Conservation (phyloP, 2,113 vertebrate species). For the Anoura caudifer region DNA sequence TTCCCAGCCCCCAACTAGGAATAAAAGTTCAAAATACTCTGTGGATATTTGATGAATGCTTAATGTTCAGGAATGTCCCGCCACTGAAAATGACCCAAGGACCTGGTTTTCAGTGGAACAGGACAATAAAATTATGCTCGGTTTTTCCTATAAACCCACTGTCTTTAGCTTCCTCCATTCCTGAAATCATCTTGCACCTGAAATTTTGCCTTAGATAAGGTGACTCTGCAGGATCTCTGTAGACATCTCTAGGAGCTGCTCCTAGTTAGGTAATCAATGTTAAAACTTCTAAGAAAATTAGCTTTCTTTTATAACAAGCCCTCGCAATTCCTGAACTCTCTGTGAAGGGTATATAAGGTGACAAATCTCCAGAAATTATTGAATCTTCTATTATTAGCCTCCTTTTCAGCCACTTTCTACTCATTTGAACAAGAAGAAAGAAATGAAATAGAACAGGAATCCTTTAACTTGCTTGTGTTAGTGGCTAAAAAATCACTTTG, state of each 20-base stretch:
- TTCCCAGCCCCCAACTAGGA: neutral
- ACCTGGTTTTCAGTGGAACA: neutral
- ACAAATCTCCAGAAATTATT: neutral
- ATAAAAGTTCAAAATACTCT: neutral
- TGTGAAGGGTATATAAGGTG: neutral
- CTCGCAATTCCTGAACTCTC: neutral
- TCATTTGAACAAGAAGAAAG: neutral
- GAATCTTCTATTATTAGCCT: neutral
- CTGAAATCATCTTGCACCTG: neutral
- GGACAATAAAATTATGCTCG: neutral
- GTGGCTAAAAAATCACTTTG: neutral
- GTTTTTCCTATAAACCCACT: neutral
- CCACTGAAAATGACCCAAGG: neutral
- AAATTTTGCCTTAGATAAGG: neutral
- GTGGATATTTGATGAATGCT: neutral
- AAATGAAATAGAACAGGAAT: neutral
- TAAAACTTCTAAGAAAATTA: neutral
- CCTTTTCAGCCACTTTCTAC: neutral
- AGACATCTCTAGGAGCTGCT: neutral
- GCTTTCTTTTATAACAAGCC: neutral
- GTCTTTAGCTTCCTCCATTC: neutral
- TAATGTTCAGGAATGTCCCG: neutral
- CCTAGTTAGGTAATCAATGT: neutral
- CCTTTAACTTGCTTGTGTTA: neutral
- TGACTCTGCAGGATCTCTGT: neutral